phyloP scores from a whole-genome alignment of 2,888 invertebrate genomes.

The Polietes domitor region DNA sequence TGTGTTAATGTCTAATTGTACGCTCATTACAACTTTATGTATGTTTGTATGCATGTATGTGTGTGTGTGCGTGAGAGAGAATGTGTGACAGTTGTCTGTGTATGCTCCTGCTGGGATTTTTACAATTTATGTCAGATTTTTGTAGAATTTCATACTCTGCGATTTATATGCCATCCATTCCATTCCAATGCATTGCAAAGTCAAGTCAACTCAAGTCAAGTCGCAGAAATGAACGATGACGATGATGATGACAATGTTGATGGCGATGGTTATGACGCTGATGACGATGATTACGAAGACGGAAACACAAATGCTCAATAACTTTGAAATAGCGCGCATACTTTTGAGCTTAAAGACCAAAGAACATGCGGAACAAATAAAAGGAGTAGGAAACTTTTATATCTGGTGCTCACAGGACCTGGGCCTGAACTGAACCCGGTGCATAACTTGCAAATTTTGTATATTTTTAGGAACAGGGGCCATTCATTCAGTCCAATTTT shows the following conservation, averaged over 20 bases:
- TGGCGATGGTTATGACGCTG: neutral
- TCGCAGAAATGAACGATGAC: slow-evolving; percentile 34
- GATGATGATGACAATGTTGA: neutral
- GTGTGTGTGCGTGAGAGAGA: slow-evolving; percentile 17
- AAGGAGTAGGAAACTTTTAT: neutral
- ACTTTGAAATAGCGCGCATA: slow-evolving; percentile 43
- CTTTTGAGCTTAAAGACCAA: slow-evolving; percentile 1
- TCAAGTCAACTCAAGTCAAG: slow-evolving; percentile 45
- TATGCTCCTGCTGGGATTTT: slow-evolving; percentile 54
- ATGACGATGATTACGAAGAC: too few species aligned
- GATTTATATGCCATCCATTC: slow-evolving; percentile 37
- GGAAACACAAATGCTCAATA: slow-evolving; percentile 53
- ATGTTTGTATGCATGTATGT: neutral
- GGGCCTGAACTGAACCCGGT: too few species aligned
- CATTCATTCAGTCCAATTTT: too few species aligned
- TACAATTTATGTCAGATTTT: slow-evolving; percentile 62
- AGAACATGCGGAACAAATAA: neutral
- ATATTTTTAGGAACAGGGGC: too few species aligned
- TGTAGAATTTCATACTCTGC: slow-evolving; percentile 32
- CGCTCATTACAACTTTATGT: slow-evolving; percentile 23
- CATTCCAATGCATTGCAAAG: slow-evolving; percentile 19
- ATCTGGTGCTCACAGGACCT: neutral
- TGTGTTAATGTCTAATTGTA: slow-evolving; percentile 50
- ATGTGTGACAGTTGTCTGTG: slow-evolving; percentile 20
- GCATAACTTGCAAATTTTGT: too few species aligned